Evolutionary conservation across 2,888 invertebrate species (phyloP), one percentile per base, ranked within the genome.

Genomic region (Hecatera dysodea): DNA sequence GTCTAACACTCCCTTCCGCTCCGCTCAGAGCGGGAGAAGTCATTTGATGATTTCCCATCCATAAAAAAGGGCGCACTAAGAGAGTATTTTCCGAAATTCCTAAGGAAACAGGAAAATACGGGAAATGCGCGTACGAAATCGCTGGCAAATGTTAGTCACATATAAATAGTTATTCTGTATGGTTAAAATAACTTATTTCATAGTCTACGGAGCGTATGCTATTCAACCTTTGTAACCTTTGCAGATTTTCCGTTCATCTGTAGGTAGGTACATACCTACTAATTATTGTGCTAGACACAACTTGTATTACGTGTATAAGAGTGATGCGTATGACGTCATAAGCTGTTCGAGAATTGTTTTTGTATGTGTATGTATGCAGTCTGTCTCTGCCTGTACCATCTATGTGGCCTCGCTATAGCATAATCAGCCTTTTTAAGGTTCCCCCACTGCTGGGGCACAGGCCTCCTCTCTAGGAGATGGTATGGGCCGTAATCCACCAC

Each of bases 221-320:
- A 27, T 12, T 12, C 15, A 52, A 77, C 56, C 70, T 50, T n/a
- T 29, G 5, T 56, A 8, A 56, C 36, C 50, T 39, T 56, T 29
- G 42, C 27, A 69, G 55, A 61, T 70, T 77, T 56, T 56, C 70
- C 50, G 17, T 70, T 24, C n/a, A 42, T 22, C 15, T 29, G 8
- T 5, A n/a, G n/a, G n/a, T 27, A 59, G 44, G 22, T 6, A 46
- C 3, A 6, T 46, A 29, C 0, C 4, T 50, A 42, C 1, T 74
- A 56, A 44, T 66, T 75, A 19, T 57, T 52, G n/a, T n/a, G 27
- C 27, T 66, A 19, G 27, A 27, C 12, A 48, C 11, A 3, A 22
- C 5, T 33, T 56, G 42, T 55, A 15, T 46, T 46, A 19, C 11
- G 11, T 44, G 15, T 6, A 53, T 72, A 29, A 11, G 48, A 5